A percentile compares a stretch with the other conserved stretches of the same genome.
phyloP scores from a whole-genome alignment of 2,113 vertebrate species.

The Hylia prasina region DNA sequence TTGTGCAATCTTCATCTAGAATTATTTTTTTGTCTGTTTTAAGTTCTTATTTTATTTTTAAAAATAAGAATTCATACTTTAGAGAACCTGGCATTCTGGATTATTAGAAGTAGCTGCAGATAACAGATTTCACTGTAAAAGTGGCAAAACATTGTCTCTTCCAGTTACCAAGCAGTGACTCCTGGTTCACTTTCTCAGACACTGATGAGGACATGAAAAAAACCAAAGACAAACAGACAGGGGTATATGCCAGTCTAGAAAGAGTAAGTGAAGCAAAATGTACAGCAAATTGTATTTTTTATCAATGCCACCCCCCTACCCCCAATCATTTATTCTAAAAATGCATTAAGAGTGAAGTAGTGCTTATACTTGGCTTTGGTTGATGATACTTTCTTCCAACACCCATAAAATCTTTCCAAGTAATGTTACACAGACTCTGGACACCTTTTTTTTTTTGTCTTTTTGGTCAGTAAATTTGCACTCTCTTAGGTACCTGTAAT shows the following conservation, averaged over 20 bases:
- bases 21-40: neutral
- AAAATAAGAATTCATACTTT: neutral
- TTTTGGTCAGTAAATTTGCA: neutral
- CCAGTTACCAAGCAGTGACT: neutral
- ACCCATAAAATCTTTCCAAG: neutral
- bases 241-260: neutral
- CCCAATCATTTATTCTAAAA: neutral
- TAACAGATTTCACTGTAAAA: neutral
- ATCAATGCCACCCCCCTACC: accelerated
- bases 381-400: neutral
- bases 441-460: neutral
- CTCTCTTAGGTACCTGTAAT: neutral
- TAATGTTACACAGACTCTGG: neutral
- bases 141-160: neutral
- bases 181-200: neutral
- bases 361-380: neutral
- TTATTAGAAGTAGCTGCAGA: neutral
- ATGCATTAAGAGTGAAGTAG: neutral
- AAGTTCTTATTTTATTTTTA: neutral
- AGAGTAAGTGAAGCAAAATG: neutral
- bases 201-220: neutral
- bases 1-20: neutral
- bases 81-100: neutral
- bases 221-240: neutral
- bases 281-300: neutral